Evolutionary conservation across 2,113 vertebrate species (phyloP).

Genomic region (Aptenodytes patagonicus): DNA sequence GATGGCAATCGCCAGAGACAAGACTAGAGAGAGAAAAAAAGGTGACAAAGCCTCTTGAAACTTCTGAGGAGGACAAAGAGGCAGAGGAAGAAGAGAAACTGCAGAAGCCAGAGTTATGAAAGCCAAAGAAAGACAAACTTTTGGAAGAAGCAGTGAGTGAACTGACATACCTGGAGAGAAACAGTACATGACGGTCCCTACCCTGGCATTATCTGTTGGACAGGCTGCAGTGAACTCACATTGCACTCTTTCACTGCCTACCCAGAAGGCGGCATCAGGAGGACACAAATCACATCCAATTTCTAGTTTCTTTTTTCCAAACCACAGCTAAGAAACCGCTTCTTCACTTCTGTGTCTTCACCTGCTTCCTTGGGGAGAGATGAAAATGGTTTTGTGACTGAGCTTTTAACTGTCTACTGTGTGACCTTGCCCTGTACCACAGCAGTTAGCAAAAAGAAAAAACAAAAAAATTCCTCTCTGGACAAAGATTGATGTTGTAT

Average conservation of each 20-base stretch:
- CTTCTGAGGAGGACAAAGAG: background rate
- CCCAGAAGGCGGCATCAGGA: background rate
- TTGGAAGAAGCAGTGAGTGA: background rate
- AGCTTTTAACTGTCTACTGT: background rate
- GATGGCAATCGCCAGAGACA: background rate
- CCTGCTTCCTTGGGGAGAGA: background rate
- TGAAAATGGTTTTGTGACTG: background rate
- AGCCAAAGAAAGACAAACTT: background rate
- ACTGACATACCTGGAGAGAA: background rate
- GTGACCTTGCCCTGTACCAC: background rate
- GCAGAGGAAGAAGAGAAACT: background rate
- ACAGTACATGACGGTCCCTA: fast-evolving
- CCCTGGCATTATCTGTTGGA: fast-evolving
- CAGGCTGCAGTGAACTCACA: background rate
- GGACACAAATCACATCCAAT: background rate
- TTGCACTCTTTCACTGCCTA: background rate
- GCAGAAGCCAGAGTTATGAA: background rate
- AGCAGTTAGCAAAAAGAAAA: background rate
- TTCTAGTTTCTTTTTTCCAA: background rate
- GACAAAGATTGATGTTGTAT: background rate
- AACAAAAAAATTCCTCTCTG: background rate
- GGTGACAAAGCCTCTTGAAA: background rate
- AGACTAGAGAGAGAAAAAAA: background rate
- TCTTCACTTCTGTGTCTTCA: background rate
- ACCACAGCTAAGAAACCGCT: background rate